Conservation (phyloP, 1,140 invertebrate species). For the Drosophila leontia region DNA sequence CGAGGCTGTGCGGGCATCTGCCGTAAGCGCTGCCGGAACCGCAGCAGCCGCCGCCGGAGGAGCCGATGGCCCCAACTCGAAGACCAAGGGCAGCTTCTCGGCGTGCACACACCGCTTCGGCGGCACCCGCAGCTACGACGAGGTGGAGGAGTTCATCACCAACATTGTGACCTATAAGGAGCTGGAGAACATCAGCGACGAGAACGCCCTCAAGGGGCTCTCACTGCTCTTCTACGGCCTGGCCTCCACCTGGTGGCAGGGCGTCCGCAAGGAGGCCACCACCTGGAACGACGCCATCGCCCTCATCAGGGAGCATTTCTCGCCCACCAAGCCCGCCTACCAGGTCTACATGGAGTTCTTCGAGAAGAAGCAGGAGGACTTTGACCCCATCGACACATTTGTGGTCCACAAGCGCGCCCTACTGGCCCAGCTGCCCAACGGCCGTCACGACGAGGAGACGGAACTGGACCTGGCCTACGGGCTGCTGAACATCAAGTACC, state of each 20-base stretch:
- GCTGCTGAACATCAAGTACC: conserved; percentile 76
- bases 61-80: conserved; percentile 23
- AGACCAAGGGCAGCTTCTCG: conserved; percentile 73
- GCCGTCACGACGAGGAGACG: conserved; percentile 76
- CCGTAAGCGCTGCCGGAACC: conserved; percentile 39
- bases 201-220: conserved; percentile 83
- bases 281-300: conserved; percentile 75
- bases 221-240: conserved; percentile 82
- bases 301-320: conserved; percentile 75
- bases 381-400: conserved; percentile 72
- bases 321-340: conserved; percentile 74
- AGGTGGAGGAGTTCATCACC: conserved; percentile 78
- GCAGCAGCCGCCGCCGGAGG: conserved; percentile 49
- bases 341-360: conserved; percentile 82
- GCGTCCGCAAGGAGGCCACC: conserved; percentile 79
- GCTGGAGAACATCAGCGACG: conserved; percentile 75
- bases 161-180: conserved; percentile 73
- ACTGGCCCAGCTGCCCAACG: conserved; percentile 76
- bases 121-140: conserved; percentile 69
- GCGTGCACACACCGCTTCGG: conserved; percentile 61
- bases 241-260: conserved; percentile 85
- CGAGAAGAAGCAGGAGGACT: conserved; percentile 67
- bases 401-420: conserved; percentile 77
- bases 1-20: conserved; percentile 56
- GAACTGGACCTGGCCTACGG: conserved; percentile 81